A percentile compares a stretch with the other conserved stretches of the same genome.
phyloP scores from a whole-genome alignment of 2,113 vertebrate species.

The Odocoileus virginianus region DNA sequence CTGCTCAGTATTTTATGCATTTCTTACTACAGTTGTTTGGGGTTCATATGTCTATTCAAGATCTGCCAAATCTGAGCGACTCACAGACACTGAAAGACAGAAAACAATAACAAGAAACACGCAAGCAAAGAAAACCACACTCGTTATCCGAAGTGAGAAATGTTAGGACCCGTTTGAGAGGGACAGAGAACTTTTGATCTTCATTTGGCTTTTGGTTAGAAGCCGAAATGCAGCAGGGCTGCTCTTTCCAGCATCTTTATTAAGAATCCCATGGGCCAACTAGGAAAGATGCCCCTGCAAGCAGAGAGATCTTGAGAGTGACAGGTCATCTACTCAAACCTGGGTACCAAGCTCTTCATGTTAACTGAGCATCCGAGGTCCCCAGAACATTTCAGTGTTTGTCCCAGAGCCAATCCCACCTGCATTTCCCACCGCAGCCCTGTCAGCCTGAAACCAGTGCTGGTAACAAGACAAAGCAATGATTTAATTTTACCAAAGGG shows the following conservation, averaged over 20 bases:
- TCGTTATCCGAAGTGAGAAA: neutral
- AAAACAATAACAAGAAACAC: neutral
- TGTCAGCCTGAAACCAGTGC: neutral
- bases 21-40: slow-evolving; percentile 51
- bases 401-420: neutral
- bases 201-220: neutral
- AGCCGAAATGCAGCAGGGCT: neutral
- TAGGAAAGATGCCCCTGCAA: neutral
- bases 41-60: neutral
- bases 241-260: neutral
- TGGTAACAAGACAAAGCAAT: neutral
- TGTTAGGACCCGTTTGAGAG: neutral
- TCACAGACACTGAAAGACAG: neutral
- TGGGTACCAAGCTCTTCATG: neutral
- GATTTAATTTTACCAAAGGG: neutral
- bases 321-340: neutral
- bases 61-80: slow-evolving; percentile 3
- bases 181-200: neutral
- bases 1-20: slow-evolving; percentile 47
- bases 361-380: neutral
- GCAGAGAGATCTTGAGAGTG: neutral
- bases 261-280: neutral
- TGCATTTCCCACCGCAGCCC: neutral
- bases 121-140: neutral
- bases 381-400: neutral